A percentile compares a stretch with the other conserved stretches of the same genome.
Conservation (phyloP, 2,113 vertebrate species). For the Peromyscus maniculatus region DNA sequence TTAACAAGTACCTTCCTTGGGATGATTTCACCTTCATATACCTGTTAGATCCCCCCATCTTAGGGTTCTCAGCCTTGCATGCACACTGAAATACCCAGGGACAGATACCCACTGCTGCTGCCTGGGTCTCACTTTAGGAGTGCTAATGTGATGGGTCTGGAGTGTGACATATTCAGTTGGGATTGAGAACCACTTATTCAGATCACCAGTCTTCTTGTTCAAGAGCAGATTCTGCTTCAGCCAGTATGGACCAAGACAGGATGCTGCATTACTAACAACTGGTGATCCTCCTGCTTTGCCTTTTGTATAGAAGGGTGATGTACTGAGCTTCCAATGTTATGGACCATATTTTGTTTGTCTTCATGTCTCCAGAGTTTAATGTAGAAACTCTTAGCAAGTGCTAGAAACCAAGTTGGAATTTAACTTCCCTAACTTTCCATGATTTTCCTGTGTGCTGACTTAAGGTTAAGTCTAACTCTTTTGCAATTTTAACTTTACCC, state of each 20-base stretch:
- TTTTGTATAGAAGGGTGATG: neutral
- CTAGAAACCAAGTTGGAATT: conserved; percentile 9
- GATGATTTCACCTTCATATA: neutral
- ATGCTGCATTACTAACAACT: neutral
- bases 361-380: neutral
- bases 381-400: neutral
- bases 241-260: neutral
- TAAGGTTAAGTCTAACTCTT: neutral
- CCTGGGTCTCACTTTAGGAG: neutral
- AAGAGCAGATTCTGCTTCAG: conserved; percentile 7
- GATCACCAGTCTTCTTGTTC: neutral
- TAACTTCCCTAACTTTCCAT: neutral
- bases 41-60: neutral
- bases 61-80: neutral
- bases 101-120: neutral
- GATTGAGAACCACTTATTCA: neutral
- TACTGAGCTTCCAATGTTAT: neutral
- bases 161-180: neutral
- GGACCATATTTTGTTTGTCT: neutral
- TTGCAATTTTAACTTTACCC: neutral
- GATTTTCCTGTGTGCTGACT: neutral
- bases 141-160: neutral
- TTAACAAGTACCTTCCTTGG: neutral
- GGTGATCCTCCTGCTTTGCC: neutral
- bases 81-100: neutral